Evolutionary conservation across 2,888 invertebrate species (phyloP), one percentile per base, ranked within the genome.

Genomic region (Teleiodes luculella): DNA sequence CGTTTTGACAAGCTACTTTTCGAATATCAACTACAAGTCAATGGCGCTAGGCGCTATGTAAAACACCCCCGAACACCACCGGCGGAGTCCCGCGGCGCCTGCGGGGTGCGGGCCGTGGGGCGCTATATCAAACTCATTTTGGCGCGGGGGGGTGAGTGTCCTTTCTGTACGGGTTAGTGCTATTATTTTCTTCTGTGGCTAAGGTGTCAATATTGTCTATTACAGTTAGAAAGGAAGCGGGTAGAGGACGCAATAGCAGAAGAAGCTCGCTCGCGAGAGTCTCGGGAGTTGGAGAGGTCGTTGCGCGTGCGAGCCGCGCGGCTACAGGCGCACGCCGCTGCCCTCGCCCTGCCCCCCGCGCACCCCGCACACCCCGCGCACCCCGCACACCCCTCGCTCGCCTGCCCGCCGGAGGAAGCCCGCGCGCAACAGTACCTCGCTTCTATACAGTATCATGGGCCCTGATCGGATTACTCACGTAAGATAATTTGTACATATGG

Each of bases 211-310:
- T n/a, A n/a, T n/a, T n/a, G n/a, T n/a, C n/a, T n/a, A 8, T 67
- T 66, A 10, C 68, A 89, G 89, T 59, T 88, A 54, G 76, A 88
- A 67, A 75, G 85, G 48, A 76, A 82, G 66, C 70, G 83, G 53
- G 54, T 87, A 65, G 77, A 85, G 64, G 75, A 78, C n/a, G 66
- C 72, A 6, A 63, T 79, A 1, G 62, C 68, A 52, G 73, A 76
- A 0, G 86, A 87, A 6, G 63, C 68, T 0, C 58, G 57, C 3
- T 74, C 75, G 1, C 66, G 71, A 0, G 75, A 80, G 28, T 53
- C 68, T 3, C 67, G 65, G 14, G 68, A 69, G 0, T 48, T 75
- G 35, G 84, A 86, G 55, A 62, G 62, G 7, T 68, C 83, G 0
- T 54, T 88, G 4, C 67, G 78, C 1, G 57, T 88, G 1, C 76